A percentile compares a stretch with the other conserved stretches of the same genome.
phyloP scores from a whole-genome alignment of 2,113 vertebrate genomes.

The Catharus minimus region DNA sequence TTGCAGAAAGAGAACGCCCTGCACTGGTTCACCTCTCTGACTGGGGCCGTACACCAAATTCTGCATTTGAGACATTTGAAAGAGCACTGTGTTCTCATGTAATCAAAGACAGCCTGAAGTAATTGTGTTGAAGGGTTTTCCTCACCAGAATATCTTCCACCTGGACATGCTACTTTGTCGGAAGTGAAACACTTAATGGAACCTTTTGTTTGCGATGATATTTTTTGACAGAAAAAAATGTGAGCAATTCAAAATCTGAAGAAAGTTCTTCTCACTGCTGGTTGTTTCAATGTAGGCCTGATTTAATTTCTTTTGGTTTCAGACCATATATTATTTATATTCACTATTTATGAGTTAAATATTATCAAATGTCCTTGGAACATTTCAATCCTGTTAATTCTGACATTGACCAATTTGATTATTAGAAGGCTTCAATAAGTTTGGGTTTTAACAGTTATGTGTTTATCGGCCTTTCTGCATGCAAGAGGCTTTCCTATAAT shows the following conservation, averaged over 20 bases:
- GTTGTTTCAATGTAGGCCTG: neutral
- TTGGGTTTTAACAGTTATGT: neutral
- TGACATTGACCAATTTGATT: neutral
- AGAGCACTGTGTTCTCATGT: slow-evolving; percentile 38
- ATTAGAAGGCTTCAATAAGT: neutral
- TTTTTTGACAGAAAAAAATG: slow-evolving; percentile 16
- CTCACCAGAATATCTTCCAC: slow-evolving; percentile 31
- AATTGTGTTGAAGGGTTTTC: slow-evolving; percentile 33
- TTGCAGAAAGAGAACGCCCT: neutral
- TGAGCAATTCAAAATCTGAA: neutral
- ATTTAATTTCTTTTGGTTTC: neutral
- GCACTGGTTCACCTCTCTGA: slow-evolving; percentile 33
- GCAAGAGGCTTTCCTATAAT: neutral
- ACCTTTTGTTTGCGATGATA: slow-evolving; percentile 12
- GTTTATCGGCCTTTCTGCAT: neutral
- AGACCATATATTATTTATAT: neutral
- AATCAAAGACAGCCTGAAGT: slow-evolving; percentile 49
- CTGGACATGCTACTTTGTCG: neutral
- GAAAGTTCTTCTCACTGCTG: neutral
- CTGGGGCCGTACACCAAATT: neutral
- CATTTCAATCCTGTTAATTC: neutral
- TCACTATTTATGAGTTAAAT: neutral
- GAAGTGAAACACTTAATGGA: neutral
- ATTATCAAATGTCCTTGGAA: neutral
- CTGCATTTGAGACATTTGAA: slow-evolving; percentile 52